Conservation (phyloP, 2,888 invertebrate species). For the Zygothrica quintamaculata region DNA sequence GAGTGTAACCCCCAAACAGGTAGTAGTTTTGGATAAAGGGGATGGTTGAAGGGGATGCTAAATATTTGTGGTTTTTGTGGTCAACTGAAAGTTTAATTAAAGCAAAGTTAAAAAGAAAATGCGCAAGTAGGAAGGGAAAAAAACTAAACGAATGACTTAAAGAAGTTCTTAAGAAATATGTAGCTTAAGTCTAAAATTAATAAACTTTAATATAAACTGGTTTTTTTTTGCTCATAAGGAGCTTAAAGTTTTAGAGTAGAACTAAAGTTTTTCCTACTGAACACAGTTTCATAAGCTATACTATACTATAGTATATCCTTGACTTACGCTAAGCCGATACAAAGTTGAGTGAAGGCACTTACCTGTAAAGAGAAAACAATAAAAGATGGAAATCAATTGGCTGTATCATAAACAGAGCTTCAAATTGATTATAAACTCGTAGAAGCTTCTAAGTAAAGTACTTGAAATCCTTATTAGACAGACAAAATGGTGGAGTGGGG, state of each 20-base stretch:
- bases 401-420: slow-evolving; percentile 50
- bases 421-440: slow-evolving; percentile 59
- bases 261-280: too few species aligned
- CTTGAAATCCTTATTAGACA: slow-evolving; percentile 40
- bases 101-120: not conserved
- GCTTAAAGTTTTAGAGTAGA: too few species aligned
- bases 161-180: too few species aligned
- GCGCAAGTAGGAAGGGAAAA: not conserved
- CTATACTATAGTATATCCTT: too few species aligned
- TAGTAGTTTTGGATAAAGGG: slow-evolving; percentile 26
- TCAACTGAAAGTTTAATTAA: slow-evolving; percentile 12
- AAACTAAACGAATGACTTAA: too few species aligned
- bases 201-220: too few species aligned
- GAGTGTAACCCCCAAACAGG: slow-evolving; percentile 7
- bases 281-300: too few species aligned
- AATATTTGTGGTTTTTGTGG: slow-evolving; percentile 51
- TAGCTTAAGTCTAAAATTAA: too few species aligned
- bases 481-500: slow-evolving; percentile 8
- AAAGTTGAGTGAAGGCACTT: slow-evolving; percentile 48
- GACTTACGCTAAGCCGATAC: slow-evolving; percentile 49
- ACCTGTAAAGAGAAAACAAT: slow-evolving; percentile 58
- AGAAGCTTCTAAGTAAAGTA: slow-evolving; percentile 41
- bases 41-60: slow-evolving; percentile 34
- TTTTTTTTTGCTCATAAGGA: too few species aligned
- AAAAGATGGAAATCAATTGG: slow-evolving; percentile 61